Base-by-base conservation (phyloP, 2,113 vertebrate genomes). In the Geococcyx californianus region DNA sequence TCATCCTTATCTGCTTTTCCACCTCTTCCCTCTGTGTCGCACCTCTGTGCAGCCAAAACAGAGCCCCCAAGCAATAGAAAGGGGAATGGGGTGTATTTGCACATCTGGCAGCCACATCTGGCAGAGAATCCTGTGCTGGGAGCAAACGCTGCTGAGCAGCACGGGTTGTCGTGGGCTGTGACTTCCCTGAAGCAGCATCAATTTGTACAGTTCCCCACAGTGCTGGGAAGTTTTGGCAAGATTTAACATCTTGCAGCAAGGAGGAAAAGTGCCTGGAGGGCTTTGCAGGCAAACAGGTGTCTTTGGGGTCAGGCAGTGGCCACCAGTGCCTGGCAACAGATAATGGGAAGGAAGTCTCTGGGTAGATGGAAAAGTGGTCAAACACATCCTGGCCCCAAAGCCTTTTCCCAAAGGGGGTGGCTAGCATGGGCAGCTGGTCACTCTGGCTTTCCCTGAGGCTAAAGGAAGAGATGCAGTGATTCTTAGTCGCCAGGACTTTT, bases 141-240 rank as follows among this genome's bases (percentile, higher is more conserved):
- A 63, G 24, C 24, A 2, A 40, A n/a, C 1, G 2, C 40, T 14
- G 75, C 49, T 29, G 75, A 80, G 68, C 51, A 6, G n/a, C 16
- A 1, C 5, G 10, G 60, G 9, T 10, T 3, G 0, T 1, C 51
- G 19, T 6, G 0, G 45, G 64, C 31, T 78, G 47, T 1, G 3
- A 3, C 7, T 28, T 19, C 47, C 13, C 26, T 1, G 1, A 36
- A 31, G 36, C 81, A 64, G 10, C 78, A 16, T 9, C 31, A 1
- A 0, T 7, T 26, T 2, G 0, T 3, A 7, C 66, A 69, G 34
- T n/a, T n/a, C n/a, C n/a, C n/a, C n/a, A n/a, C 0, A 6, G 34
- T 21, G 59, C 15, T 21, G 55, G 60, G 51, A 44, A 64, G 18
- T 7, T 44, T 34, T 18, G 76, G 28, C 0, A 3, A 51, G 51